Evolutionary conservation across 2,797 vertebrate species (phyloP), one percentile per base, ranked within the genome.

Genomic region (Trachops cirrhosus): DNA sequence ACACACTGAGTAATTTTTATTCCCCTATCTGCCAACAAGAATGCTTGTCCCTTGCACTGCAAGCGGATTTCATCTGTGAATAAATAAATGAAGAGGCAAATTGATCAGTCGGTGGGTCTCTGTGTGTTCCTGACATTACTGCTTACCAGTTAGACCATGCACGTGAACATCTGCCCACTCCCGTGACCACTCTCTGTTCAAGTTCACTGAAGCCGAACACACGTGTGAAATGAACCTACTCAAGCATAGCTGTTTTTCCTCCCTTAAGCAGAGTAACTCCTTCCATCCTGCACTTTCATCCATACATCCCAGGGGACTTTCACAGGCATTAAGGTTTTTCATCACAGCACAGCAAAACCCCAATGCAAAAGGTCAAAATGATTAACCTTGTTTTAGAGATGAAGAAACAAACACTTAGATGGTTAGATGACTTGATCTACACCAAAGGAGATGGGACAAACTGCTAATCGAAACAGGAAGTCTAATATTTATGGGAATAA

Each of bases 21-120:
- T 90, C 92, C n/a, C 24, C 78, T 94, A 95, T 24, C 67, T 91
- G 62, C 64, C 64, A 89, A 57, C 37, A 86, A 73, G 34, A 91
- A 89, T 91, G 89, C 8, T 68, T 86, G 90, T 37, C 57, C 84
- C 32, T 62, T 54, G 32, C 37, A 84, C 37, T 93, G 46, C 78
- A 89, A 96, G 39, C 88, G 46, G 46, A 88, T 92, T 89, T 96
- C 89, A 94, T 68, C 94, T 84, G 34, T 95, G 93, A 95, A 96
- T 96, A 97, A 94, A 80, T 88, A 87, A 83, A 85, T 84, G 87
- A 87, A 80, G 46, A 91, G 89, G 41, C 54, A 91, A 93, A 96
- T 80, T 91, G 96, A 97, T 83, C 82, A 82, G 37, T 91, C 84
- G 86, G 44, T 26, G 18, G 94, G 86, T 88, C 32, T 83, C 54